A percentile compares a stretch with the other conserved stretches of the same genome.
phyloP scores from a whole-genome alignment of 2,113 vertebrate species.

The Dromaius novaehollandiae region DNA sequence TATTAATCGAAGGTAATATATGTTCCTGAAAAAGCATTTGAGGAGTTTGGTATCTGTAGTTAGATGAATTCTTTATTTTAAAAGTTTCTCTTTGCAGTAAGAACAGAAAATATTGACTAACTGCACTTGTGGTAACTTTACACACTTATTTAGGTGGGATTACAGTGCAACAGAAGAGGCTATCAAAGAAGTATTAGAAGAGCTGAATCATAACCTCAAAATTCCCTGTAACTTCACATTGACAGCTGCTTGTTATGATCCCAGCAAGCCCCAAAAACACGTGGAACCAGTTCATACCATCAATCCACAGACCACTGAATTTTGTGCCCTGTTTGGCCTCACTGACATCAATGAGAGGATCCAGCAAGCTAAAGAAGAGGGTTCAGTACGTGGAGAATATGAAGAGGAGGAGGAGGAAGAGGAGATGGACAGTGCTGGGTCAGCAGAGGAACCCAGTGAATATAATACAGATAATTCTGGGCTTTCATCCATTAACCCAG shows the following conservation, averaged over 20 bases:
- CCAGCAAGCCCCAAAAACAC: constrained; percentile 79
- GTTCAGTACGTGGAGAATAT: constrained; percentile 42
- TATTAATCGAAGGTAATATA: background rate
- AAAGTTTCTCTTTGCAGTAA: background rate
- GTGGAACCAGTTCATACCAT: constrained; percentile 78
- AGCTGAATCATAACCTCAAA: constrained; percentile 83
- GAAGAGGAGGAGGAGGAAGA: constrained; percentile 79
- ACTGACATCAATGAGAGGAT: constrained; percentile 86
- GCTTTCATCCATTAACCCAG: constrained; percentile 88
- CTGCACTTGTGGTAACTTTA: background rate
- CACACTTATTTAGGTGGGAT: constrained; percentile 86
- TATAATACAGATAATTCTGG: constrained; percentile 89
- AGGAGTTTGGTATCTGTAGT: background rate
- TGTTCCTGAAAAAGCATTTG: background rate
- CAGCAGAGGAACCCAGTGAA: constrained; percentile 88
- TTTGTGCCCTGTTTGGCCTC: constrained; percentile 91
- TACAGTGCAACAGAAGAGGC: constrained; percentile 87
- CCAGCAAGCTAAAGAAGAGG: constrained; percentile 74
- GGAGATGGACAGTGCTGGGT: constrained; percentile 78
- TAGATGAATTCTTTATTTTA: background rate
- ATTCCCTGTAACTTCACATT: constrained; percentile 91
- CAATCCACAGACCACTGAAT: constrained; percentile 94
- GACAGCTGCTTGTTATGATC: constrained; percentile 84
- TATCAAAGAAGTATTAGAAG: constrained; percentile 86
- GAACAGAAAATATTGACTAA: background rate